Conservation (phyloP, 2,797 vertebrate genomes). For the Chaenodraco wilsoni region DNA sequence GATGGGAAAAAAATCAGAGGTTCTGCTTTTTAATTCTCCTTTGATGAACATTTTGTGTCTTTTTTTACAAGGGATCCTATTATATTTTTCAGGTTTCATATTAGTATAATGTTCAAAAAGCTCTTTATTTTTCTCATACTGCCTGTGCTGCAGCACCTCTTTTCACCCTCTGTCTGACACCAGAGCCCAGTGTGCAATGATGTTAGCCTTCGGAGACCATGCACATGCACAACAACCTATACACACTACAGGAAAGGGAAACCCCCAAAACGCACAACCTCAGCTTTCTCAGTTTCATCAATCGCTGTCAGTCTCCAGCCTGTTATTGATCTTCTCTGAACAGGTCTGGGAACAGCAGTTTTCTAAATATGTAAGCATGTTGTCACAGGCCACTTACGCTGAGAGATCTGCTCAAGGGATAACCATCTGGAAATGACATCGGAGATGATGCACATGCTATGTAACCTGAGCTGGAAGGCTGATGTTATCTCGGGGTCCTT, state of each 20-base stretch:
- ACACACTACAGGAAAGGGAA: too few species aligned
- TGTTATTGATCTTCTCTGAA: constrained; percentile 32
- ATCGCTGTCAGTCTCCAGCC: neutral
- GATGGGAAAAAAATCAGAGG: neutral
- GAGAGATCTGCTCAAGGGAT: constrained; percentile 37
- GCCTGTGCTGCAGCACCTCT: too few species aligned
- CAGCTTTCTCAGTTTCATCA: neutral
- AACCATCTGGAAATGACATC: constrained; percentile 65
- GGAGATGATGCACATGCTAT: constrained; percentile 46
- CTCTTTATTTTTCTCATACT: too few species aligned
- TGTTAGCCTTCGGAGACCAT: too few species aligned
- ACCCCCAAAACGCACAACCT: neutral
- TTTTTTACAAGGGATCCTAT: too few species aligned
- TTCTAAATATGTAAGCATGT: constrained; percentile 34
- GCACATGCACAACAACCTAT: too few species aligned
- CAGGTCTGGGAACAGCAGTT: constrained; percentile 31
- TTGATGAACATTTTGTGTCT: neutral
- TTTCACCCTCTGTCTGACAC: too few species aligned
- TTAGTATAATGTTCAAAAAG: too few species aligned
- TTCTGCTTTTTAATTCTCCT: neutral
- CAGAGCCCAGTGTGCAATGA: too few species aligned
- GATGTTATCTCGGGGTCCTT: constrained; percentile 50
- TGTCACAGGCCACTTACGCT: neutral
- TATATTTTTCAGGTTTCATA: too few species aligned
- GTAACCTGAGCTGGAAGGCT: constrained; percentile 52